These are phyloP conservation scores for Pangasius sanitwongsei DNA, from an alignment of 2,797 vertebrate genomes.

Conservation along the genomic window DNA sequence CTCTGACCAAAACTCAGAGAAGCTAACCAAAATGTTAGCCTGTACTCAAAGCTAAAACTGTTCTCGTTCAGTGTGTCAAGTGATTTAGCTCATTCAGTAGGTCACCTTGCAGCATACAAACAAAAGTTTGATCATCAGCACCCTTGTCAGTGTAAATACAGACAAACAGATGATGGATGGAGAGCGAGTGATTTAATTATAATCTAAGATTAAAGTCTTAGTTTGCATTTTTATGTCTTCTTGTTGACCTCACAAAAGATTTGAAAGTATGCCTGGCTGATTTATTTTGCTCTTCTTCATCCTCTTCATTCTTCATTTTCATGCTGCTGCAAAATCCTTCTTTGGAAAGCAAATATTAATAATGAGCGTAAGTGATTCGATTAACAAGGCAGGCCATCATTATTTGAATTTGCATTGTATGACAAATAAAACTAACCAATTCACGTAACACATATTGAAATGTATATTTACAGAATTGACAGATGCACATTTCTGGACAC, in stretches of 20 bases:
- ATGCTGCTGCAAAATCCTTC: background rate
- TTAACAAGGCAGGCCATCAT: background rate
- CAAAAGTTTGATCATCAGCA: conserved; percentile 18
- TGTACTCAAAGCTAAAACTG: background rate
- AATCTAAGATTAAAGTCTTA: background rate
- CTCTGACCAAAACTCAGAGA: background rate
- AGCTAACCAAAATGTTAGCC: background rate
- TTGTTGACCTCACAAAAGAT: conserved; percentile 7
- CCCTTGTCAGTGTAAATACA: conserved; percentile 13
- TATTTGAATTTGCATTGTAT: background rate
- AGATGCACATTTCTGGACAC: no score
- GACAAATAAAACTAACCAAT: background rate
- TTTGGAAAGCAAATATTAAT: background rate
- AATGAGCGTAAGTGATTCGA: background rate
- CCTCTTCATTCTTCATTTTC: background rate
- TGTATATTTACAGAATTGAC: no score
- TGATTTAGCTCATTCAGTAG: background rate
- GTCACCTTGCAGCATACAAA: conserved; percentile 2
- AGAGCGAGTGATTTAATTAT: conserved; percentile 1
- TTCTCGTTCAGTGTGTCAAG: background rate
- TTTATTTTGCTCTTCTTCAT: background rate
- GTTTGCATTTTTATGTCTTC: conserved; percentile 21
- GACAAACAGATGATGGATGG: conserved; percentile 19
- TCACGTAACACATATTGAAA: background rate
- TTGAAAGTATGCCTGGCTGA: background rate